A percentile compares a stretch with the other conserved stretches of the same genome.
Conservation (phyloP, 2,113 vertebrate genomes). For the Numida meleagris region DNA sequence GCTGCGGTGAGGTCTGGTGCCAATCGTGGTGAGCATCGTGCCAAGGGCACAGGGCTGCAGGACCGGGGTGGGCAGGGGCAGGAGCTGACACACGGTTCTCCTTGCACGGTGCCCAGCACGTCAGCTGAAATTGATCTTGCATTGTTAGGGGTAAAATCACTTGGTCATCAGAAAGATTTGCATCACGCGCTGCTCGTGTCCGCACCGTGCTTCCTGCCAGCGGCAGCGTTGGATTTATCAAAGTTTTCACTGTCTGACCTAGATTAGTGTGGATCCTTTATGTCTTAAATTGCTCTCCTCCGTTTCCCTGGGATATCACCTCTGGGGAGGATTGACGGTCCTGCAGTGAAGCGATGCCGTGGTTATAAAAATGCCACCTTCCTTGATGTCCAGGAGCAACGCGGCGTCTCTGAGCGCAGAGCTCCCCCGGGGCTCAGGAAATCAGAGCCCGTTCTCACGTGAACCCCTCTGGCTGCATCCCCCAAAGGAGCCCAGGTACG, state of each 20-base stretch:
- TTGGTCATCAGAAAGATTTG: fast-evolving
- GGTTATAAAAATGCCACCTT: fast-evolving
- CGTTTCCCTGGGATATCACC: neutral
- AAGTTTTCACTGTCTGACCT: neutral
- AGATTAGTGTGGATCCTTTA: fast-evolving
- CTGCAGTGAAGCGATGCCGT: fast-evolving
- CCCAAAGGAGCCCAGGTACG: neutral
- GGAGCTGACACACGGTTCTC: too few relatives aligned
- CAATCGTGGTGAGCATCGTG: too few relatives aligned
- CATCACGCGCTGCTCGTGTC: fast-evolving
- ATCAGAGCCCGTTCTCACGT: conserved; percentile 30
- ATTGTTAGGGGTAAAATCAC: fast-evolving
- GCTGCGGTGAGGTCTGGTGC: too few relatives aligned
- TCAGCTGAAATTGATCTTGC: neutral
- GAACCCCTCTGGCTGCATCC: neutral
- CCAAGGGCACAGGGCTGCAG: too few relatives aligned
- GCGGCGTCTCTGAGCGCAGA: neutral
- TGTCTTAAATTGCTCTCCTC: neutral
- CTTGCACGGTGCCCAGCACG: fast-evolving
- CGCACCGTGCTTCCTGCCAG: fast-evolving
- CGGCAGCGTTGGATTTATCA: neutral
- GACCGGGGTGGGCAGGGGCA: too few relatives aligned
- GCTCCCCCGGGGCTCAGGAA: neutral
- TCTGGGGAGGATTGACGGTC: neutral
- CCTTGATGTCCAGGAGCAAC: neutral